phyloP scores from a whole-genome alignment of 2,888 invertebrate species.

The Andrena chrysosceles region DNA sequence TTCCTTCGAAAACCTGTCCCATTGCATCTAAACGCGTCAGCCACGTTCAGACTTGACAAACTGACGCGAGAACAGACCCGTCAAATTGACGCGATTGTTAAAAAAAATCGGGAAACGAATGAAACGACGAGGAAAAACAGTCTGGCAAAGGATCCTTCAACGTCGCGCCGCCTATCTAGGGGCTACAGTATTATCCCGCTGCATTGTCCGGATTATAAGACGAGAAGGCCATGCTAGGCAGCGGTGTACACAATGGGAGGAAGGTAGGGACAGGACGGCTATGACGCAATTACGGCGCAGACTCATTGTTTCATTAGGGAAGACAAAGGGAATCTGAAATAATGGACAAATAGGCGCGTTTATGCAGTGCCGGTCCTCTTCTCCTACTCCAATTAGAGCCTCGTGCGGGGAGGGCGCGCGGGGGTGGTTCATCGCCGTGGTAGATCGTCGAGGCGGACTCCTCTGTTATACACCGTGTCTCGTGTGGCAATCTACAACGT shows the following conservation, averaged over 20 bases:
- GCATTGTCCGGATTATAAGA: constrained; percentile 69
- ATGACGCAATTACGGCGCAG: constrained; percentile 83
- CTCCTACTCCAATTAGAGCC: constrained; percentile 83
- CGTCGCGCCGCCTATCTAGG: constrained; percentile 42
- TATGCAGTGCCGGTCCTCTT: constrained; percentile 80
- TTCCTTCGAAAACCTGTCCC: not conserved
- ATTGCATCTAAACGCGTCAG: not conserved
- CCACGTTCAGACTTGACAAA: not conserved
- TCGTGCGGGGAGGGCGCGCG: constrained; percentile 72
- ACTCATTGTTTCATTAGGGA: constrained; percentile 85
- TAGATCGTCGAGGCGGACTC: constrained; percentile 59
- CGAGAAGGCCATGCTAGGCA: constrained; percentile 73
- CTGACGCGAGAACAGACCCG: not conserved
- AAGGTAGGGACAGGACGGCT: constrained; percentile 61
- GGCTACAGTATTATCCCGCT: constrained; percentile 53
- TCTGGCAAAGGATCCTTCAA: constrained; percentile 53
- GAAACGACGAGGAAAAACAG: not conserved
- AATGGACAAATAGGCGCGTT: constrained; percentile 85
- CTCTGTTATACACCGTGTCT: constrained; percentile 17
- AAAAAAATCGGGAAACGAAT: not conserved
- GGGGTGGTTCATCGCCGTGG: constrained; percentile 49
- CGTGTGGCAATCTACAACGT: not conserved
- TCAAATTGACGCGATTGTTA: not conserved
- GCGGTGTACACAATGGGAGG: constrained; percentile 64
- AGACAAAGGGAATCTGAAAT: constrained; percentile 85